Base-by-base conservation (phyloP, 2,888 invertebrate species). In the Eumacrocentrus americanus region DNA sequence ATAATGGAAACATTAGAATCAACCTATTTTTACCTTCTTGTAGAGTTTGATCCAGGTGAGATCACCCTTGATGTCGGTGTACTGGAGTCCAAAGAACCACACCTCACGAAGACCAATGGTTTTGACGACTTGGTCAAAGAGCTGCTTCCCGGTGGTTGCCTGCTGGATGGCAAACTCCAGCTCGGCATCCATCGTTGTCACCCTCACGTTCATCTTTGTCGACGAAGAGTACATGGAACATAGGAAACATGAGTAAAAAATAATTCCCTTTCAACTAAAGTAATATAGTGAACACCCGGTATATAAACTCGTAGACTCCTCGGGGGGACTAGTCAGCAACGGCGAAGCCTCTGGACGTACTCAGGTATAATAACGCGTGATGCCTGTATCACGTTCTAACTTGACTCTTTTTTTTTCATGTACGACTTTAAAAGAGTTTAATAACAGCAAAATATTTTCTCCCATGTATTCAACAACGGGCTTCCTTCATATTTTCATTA, bases 121-220 rank as follows among this genome's bases (percentile, higher is more conserved):
- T 86, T 99, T 99, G 74, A 99, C 98, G 76, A 99, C 98, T 87
- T 99, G 99, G 84, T 99, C 99, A 84, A 99, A 99, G 66, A 99
- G 89, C 84, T 99, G 98, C 84, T 98, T 99, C 81, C 99, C 99
- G 73, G 98, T 98, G 76, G 99, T 99, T 81, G 94, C 96, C 82
- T 94, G 94, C 89, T 98, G 98, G 89, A 99, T 99, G 84, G 98
- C 96, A 88, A 99, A 99, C 89, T 99, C 98, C 91, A 99, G 88
- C 88, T 99, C 99, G 84, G 99, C 98, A 88, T 99, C 99, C 98
- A 99, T 98, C 82, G 98, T 98, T 83, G 96, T 98, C 87, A 99
- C 99, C 84, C 98, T 93, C 82, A 99, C 98, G 89, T 98, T 98
- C 89, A 98, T 94, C 94, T 67, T 62, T 35, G 29, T 48, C 54